phyloP scores from a whole-genome alignment of 2,113 vertebrate genomes.

The Vulpes ferrilata region DNA sequence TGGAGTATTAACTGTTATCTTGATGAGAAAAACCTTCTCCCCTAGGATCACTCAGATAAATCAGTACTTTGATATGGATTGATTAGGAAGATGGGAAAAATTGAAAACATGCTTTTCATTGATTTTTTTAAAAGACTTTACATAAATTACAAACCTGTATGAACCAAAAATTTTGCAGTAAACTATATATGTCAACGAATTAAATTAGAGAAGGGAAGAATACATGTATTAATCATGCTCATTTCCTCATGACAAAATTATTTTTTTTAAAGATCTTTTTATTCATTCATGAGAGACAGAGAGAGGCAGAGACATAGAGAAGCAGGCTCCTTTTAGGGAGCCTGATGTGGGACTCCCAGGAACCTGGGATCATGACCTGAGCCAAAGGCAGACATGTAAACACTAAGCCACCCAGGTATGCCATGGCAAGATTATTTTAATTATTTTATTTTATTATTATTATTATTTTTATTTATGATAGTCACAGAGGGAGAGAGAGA shows the following conservation, averaged over 20 bases:
- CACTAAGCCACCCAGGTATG: no score
- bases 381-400: no score
- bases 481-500: no score
- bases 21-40: neutral
- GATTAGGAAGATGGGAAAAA: neutral
- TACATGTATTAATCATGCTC: neutral
- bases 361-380: no score
- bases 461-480: no score
- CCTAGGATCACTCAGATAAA: neutral
- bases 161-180: neutral
- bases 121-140: conserved; percentile 53
- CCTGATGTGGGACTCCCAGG: no score
- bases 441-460: no score
- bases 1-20: neutral
- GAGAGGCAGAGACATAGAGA: no score
- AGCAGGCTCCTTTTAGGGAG: no score
- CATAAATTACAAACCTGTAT: neutral
- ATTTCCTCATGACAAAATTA: neutral
- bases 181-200: neutral
- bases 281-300: no score
- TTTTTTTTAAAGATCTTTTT: no score
- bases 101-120: neutral
- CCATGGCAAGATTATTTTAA: neutral
- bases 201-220: neutral
- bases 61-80: neutral